These are phyloP conservation scores for Eristalinus aeneus DNA, from an alignment of 2,888 invertebrate genomes.

Conservation along the genomic window DNA sequence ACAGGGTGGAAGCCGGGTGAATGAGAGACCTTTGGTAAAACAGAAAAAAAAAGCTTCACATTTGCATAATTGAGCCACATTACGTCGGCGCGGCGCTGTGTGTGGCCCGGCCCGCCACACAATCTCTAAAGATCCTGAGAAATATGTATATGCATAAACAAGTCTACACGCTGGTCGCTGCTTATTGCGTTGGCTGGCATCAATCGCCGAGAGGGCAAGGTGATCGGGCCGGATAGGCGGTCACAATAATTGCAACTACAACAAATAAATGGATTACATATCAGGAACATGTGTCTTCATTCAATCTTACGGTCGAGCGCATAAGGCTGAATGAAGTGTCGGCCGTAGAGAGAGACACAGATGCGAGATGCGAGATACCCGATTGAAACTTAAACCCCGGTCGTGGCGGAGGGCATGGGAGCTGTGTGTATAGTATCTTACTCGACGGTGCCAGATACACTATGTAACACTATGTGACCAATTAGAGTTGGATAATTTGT, in stretches of 20 bases:
- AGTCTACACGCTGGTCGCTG: constrained; percentile 10
- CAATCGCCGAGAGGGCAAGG: constrained; percentile 10
- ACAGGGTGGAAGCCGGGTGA: not conserved
- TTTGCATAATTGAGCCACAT: constrained; percentile 71
- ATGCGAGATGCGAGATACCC: constrained; percentile 39
- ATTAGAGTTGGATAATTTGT: constrained; percentile 68
- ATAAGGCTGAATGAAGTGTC: constrained; percentile 15
- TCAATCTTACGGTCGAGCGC: constrained; percentile 48
- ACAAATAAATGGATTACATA: constrained; percentile 62
- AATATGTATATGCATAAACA: constrained; percentile 35
- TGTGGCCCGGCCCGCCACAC: constrained; percentile 52
- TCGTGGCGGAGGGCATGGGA: not conserved
- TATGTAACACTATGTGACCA: constrained; percentile 65
- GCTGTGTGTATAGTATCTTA: constrained; percentile 24
- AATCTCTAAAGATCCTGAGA: constrained; percentile 62
- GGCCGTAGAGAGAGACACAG: constrained; percentile 12
- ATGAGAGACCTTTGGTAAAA: constrained; percentile 34
- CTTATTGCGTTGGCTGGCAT: constrained; percentile 35
- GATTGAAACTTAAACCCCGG: not conserved
- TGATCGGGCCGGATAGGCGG: not conserved
- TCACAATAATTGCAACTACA: constrained; percentile 45
- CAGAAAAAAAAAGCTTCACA: constrained; percentile 57
- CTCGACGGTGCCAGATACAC: constrained; percentile 34
- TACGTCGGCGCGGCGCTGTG: constrained; percentile 55
- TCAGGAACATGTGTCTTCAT: constrained; percentile 58